These are phyloP conservation scores for Drosophila auraria DNA, from an alignment of 1,140 invertebrate genomes.

Conservation along the genomic window DNA sequence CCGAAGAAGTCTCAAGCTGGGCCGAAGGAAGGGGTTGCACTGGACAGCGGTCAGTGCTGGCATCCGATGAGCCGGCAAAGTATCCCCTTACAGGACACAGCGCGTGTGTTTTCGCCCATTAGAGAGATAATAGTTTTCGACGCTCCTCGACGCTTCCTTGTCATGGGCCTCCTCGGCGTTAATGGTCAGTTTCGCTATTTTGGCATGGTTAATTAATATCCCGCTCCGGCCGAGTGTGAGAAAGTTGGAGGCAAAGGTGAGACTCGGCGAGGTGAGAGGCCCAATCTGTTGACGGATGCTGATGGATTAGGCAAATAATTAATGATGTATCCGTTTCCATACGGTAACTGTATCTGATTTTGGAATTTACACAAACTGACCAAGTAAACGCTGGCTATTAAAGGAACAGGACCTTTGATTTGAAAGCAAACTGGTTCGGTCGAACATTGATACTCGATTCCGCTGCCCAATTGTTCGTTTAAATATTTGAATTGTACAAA, in stretches of 20 bases:
- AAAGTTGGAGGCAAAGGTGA: constrained; percentile 65
- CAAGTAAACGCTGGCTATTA: constrained; percentile 55
- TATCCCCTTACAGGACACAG: constrained; percentile 74
- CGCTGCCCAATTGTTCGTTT: background rate
- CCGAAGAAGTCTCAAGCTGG: constrained; percentile 39
- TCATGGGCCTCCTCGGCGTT: constrained; percentile 40
- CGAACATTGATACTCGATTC: background rate
- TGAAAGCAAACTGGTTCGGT: constrained; percentile 1
- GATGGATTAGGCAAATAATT: constrained; percentile 80
- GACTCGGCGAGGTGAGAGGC: constrained; percentile 51
- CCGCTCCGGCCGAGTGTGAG: constrained; percentile 67
- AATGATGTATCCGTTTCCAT: constrained; percentile 57
- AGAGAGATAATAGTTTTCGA: constrained; percentile 79
- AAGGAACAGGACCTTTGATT: constrained; percentile 27
- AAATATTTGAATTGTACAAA: background rate
- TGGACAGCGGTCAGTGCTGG: constrained; percentile 53
- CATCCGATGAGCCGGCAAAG: constrained; percentile 62
- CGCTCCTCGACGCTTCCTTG: constrained; percentile 39
- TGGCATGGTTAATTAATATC: constrained; percentile 84
- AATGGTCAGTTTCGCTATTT: constrained; percentile 83
- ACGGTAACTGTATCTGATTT: constrained; percentile 35
- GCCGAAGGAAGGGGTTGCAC: constrained; percentile 70
- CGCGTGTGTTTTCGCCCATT: constrained; percentile 84
- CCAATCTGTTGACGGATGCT: constrained; percentile 70
- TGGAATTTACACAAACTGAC: constrained; percentile 60